Base-by-base conservation (phyloP, 2,113 vertebrate species). In the Campylomormyrus numenius region DNA sequence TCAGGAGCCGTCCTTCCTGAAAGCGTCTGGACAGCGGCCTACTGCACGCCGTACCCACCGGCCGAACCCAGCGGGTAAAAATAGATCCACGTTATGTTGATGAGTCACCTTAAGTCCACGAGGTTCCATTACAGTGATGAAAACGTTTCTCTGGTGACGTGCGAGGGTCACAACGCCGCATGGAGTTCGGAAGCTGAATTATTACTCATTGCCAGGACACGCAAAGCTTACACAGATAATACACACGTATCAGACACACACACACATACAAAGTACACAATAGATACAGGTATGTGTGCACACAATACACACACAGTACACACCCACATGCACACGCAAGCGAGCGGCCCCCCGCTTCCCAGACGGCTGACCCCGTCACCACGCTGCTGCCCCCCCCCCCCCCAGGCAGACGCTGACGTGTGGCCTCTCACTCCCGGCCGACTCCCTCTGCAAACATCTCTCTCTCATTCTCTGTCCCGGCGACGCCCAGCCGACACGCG, bases 271-370 rank as follows among this genome's bases (percentile, higher is more conserved):
- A 5, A 84, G 17, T 42, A 45, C 77, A 83, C 7, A 83, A 45
- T 21, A 42, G 19, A 83, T 7, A 83, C 39, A 83, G 77, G 39
- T 83, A 8, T 19, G 15, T 24, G 42, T 45, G 19, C 77, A 83
- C 77, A 83, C 77, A 83, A 86, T 88, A 48, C 42, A 9, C 52
- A 50, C 48, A 3, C n/a, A 24, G 91, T 92, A 95, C 92, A 35
- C 13, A 88, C 91, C 90, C 45, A 92, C 80, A 94, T 89, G 92
- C 91, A 86, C 90, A 91, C 89, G 85, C n/a, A 84, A 91, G 89
- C 66, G 74, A 46, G 89, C 88, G 74, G 74, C 85, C 58, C 15
- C 58, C 8, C 24, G 31, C 31, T 83, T 31, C 46, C n/a, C 88
- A 80, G 88, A 89, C 48, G n/a, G 27, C 66, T 39, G 70, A 24